phyloP scores from a whole-genome alignment of 2,888 invertebrate genomes.

The Cephus rjabovi region DNA sequence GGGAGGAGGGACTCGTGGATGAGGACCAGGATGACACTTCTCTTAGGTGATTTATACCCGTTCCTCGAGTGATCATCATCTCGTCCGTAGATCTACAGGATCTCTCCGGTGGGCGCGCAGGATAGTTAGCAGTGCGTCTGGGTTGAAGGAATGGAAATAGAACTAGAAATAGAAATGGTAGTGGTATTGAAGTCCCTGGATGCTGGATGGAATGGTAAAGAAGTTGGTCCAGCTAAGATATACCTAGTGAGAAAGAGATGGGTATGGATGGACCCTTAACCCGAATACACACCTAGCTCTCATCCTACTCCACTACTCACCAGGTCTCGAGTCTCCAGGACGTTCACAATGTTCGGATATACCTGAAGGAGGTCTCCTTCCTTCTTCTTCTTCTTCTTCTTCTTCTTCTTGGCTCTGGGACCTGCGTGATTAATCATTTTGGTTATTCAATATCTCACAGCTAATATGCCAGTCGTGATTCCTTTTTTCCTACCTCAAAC shows the following conservation, averaged over 20 bases:
- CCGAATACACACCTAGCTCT: neutral
- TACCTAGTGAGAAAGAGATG: neutral
- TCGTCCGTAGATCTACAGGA: conserved; percentile 58
- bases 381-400: neutral
- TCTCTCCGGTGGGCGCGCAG: conserved; percentile 43
- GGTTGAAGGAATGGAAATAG: neutral
- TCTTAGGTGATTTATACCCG: conserved; percentile 60
- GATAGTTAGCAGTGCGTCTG: neutral
- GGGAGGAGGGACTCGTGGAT: neutral
- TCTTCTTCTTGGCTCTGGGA: neutral
- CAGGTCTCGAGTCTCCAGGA: neutral
- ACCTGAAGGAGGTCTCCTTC: neutral
- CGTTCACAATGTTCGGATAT: neutral
- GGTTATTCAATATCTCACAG: conserved; percentile 28
- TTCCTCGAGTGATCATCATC: conserved; percentile 60
- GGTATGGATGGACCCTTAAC: neutral
- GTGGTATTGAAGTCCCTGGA: neutral
- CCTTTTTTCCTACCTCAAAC: conserved; percentile 4
- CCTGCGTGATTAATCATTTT: conserved; percentile 25
- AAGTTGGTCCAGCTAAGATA: neutral
- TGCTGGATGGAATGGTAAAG: neutral
- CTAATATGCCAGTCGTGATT: conserved; percentile 27
- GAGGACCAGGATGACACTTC: conserved; percentile 56
- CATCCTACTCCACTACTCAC: neutral
- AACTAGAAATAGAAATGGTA: neutral